A percentile compares a stretch with the other conserved stretches of the same genome.
Conservation (phyloP, 2,888 invertebrate genomes). For the Macrosoma leucophasiata region DNA sequence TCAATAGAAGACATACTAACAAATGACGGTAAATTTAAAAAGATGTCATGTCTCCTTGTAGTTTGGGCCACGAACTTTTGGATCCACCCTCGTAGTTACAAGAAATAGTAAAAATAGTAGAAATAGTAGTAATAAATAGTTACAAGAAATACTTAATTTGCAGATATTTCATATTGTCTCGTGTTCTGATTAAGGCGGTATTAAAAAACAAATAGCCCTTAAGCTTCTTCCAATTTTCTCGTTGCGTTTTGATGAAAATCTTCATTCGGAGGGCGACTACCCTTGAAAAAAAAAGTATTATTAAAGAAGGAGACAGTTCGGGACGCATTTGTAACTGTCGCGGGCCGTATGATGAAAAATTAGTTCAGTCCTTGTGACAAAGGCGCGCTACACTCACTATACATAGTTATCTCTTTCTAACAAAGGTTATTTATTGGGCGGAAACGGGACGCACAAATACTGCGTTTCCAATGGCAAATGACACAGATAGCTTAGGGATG, state of each 20-base stretch:
- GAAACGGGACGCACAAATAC: conserved; percentile 43
- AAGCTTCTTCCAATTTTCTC: conserved; percentile 65
- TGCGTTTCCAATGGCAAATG: conserved; percentile 74
- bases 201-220: conserved; percentile 55
- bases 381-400: conserved; percentile 69
- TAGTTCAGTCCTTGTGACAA: conserved; percentile 74
- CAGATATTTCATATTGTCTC: no score
- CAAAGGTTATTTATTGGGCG: conserved; percentile 33
- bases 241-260: conserved; percentile 62
- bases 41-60: no score
- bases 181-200: no score
- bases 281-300: conserved; percentile 75
- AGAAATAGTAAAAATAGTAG: no score
- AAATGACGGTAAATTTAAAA: no score
- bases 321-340: conserved; percentile 75
- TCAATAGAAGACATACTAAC: no score
- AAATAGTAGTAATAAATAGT: no score
- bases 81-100: no score
- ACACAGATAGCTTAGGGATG: conserved; percentile 76
- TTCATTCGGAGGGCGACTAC: conserved; percentile 68
- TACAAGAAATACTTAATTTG: no score
- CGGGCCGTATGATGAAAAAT: conserved; percentile 76
- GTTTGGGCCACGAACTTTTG: no score
- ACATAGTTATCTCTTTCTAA: conserved; percentile 53
- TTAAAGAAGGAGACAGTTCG: conserved; percentile 77